Conservation (phyloP, 2,888 invertebrate species). For the Ormyrus rosae region DNA sequence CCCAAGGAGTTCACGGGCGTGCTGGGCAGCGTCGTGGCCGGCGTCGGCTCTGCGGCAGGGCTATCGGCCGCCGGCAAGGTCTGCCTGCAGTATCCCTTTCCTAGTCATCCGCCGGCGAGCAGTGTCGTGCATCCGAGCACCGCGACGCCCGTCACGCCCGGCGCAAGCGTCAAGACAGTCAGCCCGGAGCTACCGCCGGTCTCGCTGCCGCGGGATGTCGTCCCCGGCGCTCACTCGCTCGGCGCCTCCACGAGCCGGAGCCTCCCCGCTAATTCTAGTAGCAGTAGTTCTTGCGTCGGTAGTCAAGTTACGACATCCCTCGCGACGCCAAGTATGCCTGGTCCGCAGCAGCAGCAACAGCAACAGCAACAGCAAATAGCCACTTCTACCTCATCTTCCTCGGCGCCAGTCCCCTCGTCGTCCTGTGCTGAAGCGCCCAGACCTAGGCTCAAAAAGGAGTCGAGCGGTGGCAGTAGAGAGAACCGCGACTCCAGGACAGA, state of each 20-base stretch:
- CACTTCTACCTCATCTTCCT: conserved; percentile 59
- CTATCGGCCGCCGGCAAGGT: conserved; percentile 74
- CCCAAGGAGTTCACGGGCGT: conserved; percentile 78
- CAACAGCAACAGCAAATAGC: conserved; percentile 41
- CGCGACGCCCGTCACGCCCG: conserved; percentile 71
- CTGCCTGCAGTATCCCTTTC: conserved; percentile 86
- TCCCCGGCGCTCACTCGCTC: conserved; percentile 59
- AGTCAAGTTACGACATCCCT: conserved; percentile 39
- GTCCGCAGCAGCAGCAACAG: conserved; percentile 46
- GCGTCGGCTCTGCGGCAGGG: too few species aligned
- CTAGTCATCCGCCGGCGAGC: conserved; percentile 83
- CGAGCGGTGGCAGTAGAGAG: conserved; percentile 57
- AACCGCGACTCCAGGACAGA: conserved; percentile 67
- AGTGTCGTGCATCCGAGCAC: conserved; percentile 69
- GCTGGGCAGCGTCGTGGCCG: conserved; percentile 64
- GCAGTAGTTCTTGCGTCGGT: conserved; percentile 50
- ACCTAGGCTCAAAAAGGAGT: conserved; percentile 68
- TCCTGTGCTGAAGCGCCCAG: conserved; percentile 63
- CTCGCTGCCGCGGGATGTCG: conserved; percentile 57
- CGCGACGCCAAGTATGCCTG: conserved; percentile 50
- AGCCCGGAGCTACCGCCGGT: conserved; percentile 72
- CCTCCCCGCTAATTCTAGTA: conserved; percentile 61
- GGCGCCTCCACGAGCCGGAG: conserved; percentile 54
- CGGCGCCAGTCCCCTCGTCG: conserved; percentile 59
- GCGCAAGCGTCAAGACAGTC: conserved; percentile 70